phyloP scores from a whole-genome alignment of 1,140 invertebrate genomes.

The Drosophila malerkotliana region DNA sequence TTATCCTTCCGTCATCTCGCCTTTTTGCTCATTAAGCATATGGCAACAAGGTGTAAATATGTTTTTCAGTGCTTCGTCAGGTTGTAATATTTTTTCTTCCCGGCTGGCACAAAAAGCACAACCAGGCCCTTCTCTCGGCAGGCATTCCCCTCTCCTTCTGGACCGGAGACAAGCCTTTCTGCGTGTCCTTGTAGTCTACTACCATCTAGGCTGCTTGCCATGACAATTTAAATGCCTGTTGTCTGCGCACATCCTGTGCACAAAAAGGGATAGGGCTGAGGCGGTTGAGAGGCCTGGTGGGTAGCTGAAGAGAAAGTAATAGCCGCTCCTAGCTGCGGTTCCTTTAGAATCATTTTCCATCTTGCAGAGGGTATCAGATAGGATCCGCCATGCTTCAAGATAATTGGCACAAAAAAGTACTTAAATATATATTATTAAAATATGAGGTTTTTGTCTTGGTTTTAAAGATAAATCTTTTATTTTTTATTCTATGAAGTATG shows the following conservation, averaged over 20 bases:
- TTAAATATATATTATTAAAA: neutral
- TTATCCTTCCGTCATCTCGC: constrained; percentile 40
- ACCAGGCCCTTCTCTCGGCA: constrained; percentile 15
- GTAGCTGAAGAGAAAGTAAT: constrained; percentile 56
- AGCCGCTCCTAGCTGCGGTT: constrained; percentile 66
- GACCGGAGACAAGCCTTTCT: constrained; percentile 55
- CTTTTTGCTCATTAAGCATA: constrained; percentile 74
- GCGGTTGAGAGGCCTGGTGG: neutral
- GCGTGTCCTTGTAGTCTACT: constrained; percentile 45
- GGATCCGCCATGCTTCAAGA: neutral
- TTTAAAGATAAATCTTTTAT: no score
- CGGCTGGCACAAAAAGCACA: constrained; percentile 53
- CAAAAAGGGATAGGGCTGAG: constrained; percentile 1
- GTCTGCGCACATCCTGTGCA: constrained; percentile 38
- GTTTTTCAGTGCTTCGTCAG: constrained; percentile 33
- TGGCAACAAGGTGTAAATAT: constrained; percentile 78
- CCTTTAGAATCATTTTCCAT: constrained; percentile 27
- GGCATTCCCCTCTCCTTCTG: constrained; percentile 9
- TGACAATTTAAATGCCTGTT: constrained; percentile 78
- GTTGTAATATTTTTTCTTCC: constrained; percentile 48
- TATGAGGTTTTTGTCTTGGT: no score
- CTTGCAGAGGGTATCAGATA: constrained; percentile 16
- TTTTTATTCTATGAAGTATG: neutral
- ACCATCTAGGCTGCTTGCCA: constrained; percentile 55
- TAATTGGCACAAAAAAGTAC: no score